phyloP scores from a whole-genome alignment of 1,140 invertebrate species.

The Drosophila tropicalis region DNA sequence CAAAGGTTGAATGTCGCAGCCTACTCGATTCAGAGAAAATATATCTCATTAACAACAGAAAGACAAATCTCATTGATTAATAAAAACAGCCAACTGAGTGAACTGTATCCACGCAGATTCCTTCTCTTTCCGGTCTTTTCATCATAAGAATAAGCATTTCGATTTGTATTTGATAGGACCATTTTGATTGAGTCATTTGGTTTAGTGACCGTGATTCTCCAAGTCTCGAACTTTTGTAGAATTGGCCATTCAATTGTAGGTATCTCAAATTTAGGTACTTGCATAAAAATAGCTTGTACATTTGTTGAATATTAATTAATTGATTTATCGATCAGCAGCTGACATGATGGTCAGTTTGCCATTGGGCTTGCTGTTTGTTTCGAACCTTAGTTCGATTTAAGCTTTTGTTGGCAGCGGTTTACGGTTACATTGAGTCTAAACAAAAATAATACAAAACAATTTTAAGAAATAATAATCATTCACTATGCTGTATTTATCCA shows the following conservation, averaged over 20 bases:
- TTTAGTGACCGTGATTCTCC: conserved; percentile 4
- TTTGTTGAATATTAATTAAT: conserved; percentile 64
- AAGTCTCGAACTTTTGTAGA: conserved; percentile 18
- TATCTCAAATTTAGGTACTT: conserved; percentile 49
- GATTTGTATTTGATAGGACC: background rate
- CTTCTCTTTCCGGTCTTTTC: background rate
- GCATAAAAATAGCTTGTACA: conserved; percentile 50
- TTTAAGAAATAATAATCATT: conserved; percentile 48
- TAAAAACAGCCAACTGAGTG: too few relatives aligned
- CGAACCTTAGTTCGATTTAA: conserved; percentile 46
- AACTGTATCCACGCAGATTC: too few relatives aligned
- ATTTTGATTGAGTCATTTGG: background rate
- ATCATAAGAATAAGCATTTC: background rate
- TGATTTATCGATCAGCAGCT: conserved; percentile 39
- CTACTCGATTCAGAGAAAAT: conserved; percentile 19
- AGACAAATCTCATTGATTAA: too few relatives aligned
- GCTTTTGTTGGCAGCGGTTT: conserved; percentile 47
- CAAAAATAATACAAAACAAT: conserved; percentile 1
- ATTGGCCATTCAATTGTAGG: conserved; percentile 19
- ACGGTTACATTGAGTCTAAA: conserved; percentile 28
- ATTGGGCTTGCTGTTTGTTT: conserved; percentile 37
- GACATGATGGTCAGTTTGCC: conserved; percentile 35
- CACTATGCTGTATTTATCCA: conserved; percentile 35
- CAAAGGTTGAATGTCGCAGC: background rate
- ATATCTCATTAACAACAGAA: background rate